Percentiles rank a stretch among this genome's conserved stretches.
Evolutionary conservation across 2,888 invertebrate species (phyloP).

Genomic region (Meteorus cinctellus): DNA sequence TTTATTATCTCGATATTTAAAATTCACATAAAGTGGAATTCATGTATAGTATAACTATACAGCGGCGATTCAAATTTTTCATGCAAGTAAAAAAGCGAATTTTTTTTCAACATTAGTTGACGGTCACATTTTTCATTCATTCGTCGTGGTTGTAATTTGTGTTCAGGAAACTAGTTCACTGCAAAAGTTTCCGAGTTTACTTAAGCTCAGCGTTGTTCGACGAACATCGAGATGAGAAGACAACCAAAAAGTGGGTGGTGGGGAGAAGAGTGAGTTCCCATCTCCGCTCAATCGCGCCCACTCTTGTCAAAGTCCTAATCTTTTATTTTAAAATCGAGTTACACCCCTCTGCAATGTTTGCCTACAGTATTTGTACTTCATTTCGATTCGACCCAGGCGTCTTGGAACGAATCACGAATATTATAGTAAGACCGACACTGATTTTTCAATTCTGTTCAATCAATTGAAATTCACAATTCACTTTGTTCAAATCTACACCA

Average conservation of each 20-base stretch:
- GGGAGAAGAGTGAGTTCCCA: conserved; percentile 4
- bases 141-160: conserved; percentile 59
- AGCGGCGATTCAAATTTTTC: conserved; percentile 14
- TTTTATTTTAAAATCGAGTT: conserved; percentile 62
- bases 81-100: conserved; percentile 33
- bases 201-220: conserved; percentile 53
- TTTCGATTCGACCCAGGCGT: conserved; percentile 62
- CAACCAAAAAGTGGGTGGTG: conserved; percentile 34
- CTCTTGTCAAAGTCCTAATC: conserved; percentile 49
- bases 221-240: conserved; percentile 28
- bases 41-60: too few species aligned
- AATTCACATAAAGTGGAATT: too few species aligned
- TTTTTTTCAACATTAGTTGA: conserved; percentile 46
- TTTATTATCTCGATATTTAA: too few species aligned
- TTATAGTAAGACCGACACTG: conserved; percentile 17
- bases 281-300: conserved; percentile 23
- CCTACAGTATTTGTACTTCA: conserved; percentile 64
- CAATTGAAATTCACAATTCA: conserved; percentile 28
- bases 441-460: conserved; percentile 4
- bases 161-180: conserved; percentile 61
- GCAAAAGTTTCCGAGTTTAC: conserved; percentile 61
- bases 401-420: conserved; percentile 36
- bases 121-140: conserved; percentile 57
- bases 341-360: conserved; percentile 56
- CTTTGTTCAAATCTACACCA: conserved; percentile 1